Evolutionary conservation across 2,113 vertebrate species (phyloP).

Genomic region (Laticauda laticaudata): DNA sequence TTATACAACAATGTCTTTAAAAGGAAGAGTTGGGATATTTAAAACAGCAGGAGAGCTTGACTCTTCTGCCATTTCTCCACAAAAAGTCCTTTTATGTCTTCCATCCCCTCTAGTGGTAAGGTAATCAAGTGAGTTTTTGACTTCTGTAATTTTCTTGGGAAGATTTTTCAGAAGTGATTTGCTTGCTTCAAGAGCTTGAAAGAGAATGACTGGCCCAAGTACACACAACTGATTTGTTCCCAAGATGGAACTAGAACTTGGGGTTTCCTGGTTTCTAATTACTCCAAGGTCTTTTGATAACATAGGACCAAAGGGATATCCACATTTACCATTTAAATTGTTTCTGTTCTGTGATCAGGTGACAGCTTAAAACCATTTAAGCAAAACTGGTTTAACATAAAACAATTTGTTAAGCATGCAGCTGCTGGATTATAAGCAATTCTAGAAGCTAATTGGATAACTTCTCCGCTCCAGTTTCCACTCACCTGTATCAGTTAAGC

Average conservation of each 20-base stretch:
- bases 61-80: not conserved
- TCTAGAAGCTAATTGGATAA: not conserved
- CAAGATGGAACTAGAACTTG: not conserved
- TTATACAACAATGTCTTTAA: not conserved
- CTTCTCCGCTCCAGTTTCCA: not conserved
- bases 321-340: not conserved
- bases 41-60: not conserved
- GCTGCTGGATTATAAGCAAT: not conserved
- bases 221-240: not conserved
- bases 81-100: not conserved
- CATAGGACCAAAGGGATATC: not conserved
- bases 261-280: not conserved
- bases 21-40: not conserved
- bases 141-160: not conserved
- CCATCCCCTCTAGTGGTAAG: not conserved
- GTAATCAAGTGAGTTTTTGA: not conserved
- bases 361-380: not conserved
- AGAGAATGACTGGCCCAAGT: not conserved
- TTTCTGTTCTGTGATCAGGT: not conserved
- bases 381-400: not conserved
- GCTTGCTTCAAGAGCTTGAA: not conserved
- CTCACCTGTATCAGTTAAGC: not conserved
- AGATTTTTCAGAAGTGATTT: not conserved
- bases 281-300: not conserved
- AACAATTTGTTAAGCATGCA: not conserved